Conservation (phyloP, 2,797 vertebrate genomes). For the Chrosomus eos region DNA sequence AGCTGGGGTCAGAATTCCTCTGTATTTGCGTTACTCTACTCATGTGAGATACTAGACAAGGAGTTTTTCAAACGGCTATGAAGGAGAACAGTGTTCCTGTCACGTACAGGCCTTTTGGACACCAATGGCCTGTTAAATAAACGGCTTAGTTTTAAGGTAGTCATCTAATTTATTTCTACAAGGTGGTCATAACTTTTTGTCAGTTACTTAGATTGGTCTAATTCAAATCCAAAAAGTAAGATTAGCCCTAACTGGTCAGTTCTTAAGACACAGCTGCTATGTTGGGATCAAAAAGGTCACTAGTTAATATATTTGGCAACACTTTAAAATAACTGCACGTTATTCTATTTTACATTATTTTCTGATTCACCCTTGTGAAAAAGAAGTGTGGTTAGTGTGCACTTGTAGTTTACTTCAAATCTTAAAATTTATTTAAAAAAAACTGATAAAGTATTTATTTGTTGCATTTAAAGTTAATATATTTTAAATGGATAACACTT, state of each 20-base stretch:
- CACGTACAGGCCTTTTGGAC: neutral
- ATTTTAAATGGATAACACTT: neutral
- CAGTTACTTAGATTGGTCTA: neutral
- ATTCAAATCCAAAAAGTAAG: neutral
- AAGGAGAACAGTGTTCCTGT: constrained; percentile 34
- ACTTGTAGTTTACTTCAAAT: neutral
- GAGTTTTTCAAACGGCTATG: constrained; percentile 42
- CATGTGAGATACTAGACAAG: constrained; percentile 41
- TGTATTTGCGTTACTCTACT: constrained; percentile 44
- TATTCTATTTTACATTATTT: neutral
- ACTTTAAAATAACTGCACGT: no score
- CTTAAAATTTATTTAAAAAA: no score
- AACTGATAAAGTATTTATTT: no score
- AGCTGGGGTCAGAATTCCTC: constrained; percentile 35
- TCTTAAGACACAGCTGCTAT: neutral
- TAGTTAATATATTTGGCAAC: neutral
- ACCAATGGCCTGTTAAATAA: neutral
- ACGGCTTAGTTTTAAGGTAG: neutral
- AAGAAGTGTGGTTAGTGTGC: neutral
- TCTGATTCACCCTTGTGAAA: neutral
- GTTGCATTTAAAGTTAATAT: neutral
- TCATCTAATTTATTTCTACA: neutral
- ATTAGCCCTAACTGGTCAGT: neutral
- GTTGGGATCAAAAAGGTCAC: neutral
- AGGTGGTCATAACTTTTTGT: neutral